Evolutionary conservation across 2,797 vertebrate species (phyloP), one percentile per base, ranked within the genome.

Genomic region (Chloroceryle inda): DNA sequence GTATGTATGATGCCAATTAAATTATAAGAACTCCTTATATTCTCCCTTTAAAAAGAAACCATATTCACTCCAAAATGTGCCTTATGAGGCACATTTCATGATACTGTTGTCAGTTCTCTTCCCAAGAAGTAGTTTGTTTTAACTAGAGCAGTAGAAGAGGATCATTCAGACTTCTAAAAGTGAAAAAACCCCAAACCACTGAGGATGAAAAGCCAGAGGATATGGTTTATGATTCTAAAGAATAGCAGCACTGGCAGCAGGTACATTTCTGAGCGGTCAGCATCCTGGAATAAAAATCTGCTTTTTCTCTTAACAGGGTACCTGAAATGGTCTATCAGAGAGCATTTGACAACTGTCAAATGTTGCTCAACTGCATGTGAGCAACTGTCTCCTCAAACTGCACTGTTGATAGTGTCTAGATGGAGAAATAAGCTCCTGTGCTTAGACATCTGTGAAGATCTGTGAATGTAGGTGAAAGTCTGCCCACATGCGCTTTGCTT

Each of bases 91-190:
- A 13, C 27, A 80, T 68, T 24, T n/a, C 44, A 55, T 12, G 12
- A 67, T 14, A 37, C 14, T 72, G 5, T 33, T 83, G 73, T 59
- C 59, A 86, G 61, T 61, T 59, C 18, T 61, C 7, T 86, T 75
- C 68, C 44, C 55, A 68, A 45, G 20, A 58, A 81, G 73, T 26
- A 89, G 9, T 77, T 77, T 58, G 31, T 56, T 93, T 89, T 90
- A 83, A 68, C 42, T 37, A 45, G 31, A 91, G 49, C 26, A 59
- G 27, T 84, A 74, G 42, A 91, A 55, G 15, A 92, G 31, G 20
- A 59, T 33, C 33, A 45, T 38, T 37, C 23, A 75, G 63, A 55
- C 58, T 85, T 93, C 45, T 82, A 84, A 94, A 82, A 49, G 49
- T 55, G n/a, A 71, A 80, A 82, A 55, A 73, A 94, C 37, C 37